These are phyloP conservation scores for Oreochromis mossambicus DNA, from an alignment of 2,797 vertebrate genomes.

Conservation along the genomic window DNA sequence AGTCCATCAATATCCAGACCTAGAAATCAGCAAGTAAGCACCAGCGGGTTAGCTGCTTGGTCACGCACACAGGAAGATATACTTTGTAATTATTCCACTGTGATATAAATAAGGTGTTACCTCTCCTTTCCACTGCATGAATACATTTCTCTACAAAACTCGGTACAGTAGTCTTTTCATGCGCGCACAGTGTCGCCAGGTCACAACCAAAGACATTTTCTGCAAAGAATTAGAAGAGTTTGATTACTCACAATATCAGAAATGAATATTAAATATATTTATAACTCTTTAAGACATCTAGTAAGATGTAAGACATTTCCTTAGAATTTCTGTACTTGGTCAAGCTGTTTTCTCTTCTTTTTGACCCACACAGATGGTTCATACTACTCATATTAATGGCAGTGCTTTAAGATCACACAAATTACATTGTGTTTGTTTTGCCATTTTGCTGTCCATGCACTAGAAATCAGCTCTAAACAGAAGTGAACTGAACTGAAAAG, in stretches of 20 bases:
- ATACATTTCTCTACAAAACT: conserved; percentile 88
- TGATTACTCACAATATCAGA: background rate
- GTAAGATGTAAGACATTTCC: accelerated
- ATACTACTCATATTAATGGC: no score
- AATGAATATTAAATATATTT: background rate
- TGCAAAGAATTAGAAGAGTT: conserved; percentile 39
- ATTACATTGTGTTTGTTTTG: background rate
- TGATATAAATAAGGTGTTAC: conserved; percentile 48
- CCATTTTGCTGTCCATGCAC: background rate
- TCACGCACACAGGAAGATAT: accelerated
- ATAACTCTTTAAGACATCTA: background rate
- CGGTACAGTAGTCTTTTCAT: conserved; percentile 82
- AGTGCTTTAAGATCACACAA: background rate
- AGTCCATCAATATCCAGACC: conserved; percentile 92
- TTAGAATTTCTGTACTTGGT: background rate
- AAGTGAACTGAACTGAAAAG: background rate
- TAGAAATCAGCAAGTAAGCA: conserved; percentile 31
- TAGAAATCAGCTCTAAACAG: background rate
- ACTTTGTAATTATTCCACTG: background rate
- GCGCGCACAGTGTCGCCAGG: conserved; percentile 79
- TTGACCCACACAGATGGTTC: background rate
- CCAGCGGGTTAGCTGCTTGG: background rate
- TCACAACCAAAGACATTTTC: conserved; percentile 93
- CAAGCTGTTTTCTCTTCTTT: background rate
- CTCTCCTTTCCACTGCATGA: conserved; percentile 84